Percentiles rank a stretch among this genome's conserved stretches.
Evolutionary conservation across 1,140 invertebrate genomes (phyloP).

Genomic region (Drosophila subobscura): DNA sequence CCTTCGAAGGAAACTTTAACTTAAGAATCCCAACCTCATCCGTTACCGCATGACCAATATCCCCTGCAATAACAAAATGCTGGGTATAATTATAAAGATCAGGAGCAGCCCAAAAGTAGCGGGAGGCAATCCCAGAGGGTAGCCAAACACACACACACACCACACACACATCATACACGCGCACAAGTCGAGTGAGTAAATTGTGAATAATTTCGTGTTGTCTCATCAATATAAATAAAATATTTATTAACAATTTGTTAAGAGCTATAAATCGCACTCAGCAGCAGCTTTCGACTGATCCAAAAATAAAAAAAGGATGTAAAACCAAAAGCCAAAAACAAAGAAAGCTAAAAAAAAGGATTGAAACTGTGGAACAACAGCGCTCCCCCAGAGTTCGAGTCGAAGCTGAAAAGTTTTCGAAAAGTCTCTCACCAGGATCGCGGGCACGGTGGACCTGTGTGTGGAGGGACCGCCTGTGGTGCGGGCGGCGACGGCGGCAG

Average conservation of each 20-base stretch:
- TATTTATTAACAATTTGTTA: constrained; percentile 82
- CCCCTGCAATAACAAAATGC: not conserved
- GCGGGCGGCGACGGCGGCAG: constrained; percentile 68
- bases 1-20: too few species aligned
- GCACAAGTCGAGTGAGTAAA: constrained; percentile 40
- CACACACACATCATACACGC: not conserved
- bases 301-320: constrained; percentile 8
- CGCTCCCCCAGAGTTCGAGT: constrained; percentile 32
- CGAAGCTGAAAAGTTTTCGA: constrained; percentile 24
- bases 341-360: constrained; percentile 3
- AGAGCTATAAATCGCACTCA: constrained; percentile 77
- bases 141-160: constrained; percentile 20
- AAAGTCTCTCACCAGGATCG: constrained; percentile 53
- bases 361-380: constrained; percentile 4
- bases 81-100: constrained; percentile 34
- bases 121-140: constrained; percentile 19
- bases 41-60: not conserved
- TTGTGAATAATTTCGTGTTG: constrained; percentile 78
- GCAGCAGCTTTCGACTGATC: constrained; percentile 45
- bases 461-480: constrained; percentile 62
- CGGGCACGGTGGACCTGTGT: constrained; percentile 6
- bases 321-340: not conserved
- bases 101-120: constrained; percentile 39
- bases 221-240: constrained; percentile 82
- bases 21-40: too few species aligned